A percentile compares a stretch with the other conserved stretches of the same genome.
Evolutionary conservation across 2,797 vertebrate genomes (phyloP).

Genomic region (Chiroxiphia lanceolata): DNA sequence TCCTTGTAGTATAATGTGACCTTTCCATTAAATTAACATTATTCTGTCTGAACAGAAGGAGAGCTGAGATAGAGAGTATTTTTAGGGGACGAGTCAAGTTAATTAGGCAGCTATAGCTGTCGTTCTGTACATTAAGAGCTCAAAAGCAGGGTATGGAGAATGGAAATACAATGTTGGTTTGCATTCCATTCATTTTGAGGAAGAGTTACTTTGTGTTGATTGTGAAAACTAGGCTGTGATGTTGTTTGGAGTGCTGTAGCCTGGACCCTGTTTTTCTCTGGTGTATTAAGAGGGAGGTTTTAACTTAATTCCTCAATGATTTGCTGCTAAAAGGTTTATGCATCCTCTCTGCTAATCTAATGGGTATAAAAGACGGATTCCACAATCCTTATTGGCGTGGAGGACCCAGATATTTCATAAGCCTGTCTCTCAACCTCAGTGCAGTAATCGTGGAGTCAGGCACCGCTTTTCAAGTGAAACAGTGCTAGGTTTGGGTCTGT

Average conservation of each 20-base stretch:
- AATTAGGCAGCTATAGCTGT: conserved; percentile 51
- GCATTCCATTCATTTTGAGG: neutral
- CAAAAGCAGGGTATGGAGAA: neutral
- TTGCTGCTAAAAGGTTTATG: neutral
- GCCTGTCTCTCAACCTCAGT: neutral
- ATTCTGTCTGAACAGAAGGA: conserved; percentile 28
- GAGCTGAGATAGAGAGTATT: conserved; percentile 19
- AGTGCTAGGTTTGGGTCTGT: neutral
- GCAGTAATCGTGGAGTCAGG: neutral
- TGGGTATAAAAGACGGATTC: neutral
- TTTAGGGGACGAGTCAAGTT: conserved; percentile 33
- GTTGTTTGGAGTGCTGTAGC: neutral
- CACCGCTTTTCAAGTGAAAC: neutral
- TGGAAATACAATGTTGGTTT: neutral
- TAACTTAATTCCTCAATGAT: neutral
- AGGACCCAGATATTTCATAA: neutral
- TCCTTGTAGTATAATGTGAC: conserved; percentile 43
- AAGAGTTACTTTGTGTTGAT: neutral
- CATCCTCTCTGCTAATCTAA: neutral
- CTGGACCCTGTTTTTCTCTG: neutral
- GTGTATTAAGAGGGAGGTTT: neutral
- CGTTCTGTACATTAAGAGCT: conserved; percentile 3
- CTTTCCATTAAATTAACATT: conserved; percentile 49
- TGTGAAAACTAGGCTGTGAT: neutral
- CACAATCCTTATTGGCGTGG: neutral